Evolutionary conservation across 2,888 invertebrate genomes (phyloP), one percentile per base, ranked within the genome.

Genomic region (Carterocephalus palaemon): DNA sequence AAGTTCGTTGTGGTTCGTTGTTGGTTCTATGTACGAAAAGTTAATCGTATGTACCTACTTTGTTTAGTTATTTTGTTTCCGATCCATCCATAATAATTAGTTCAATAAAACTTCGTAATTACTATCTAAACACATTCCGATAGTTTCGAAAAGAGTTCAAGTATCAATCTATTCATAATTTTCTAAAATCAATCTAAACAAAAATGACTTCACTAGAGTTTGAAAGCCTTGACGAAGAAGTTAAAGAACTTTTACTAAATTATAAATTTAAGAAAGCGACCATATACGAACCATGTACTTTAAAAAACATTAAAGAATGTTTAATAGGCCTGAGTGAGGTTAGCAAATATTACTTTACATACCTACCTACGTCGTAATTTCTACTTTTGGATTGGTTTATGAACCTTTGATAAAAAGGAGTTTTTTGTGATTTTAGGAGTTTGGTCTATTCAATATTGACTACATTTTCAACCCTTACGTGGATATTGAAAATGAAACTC

Each of bases 251-350:
- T 36, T 57, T 86, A 50, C 59, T 63, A 60, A 76, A 85, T 57
- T 85, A 84, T 52, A 84, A 72, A 64, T 60, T 64, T 51, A 85
- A 83, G 64, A 82, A 68, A 59, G 72, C 79, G 7, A 79, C 83
- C 6, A 52, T 58, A 2, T 84, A 78, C 43, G 85, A 84, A 56
- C 85, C 85, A 0, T 86, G 85, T 52, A 80, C 80, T 3, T 47
- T 55, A 3, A 66, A 71, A 49, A 86, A 86, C 52, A 68, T 65
- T 40, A 78, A 62, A 45, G 82, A 86, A 56, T 86, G 85, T 60
- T 60, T 85, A 16, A 82, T 85, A 37, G 85, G 84, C 3, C 60
- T 86, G 2, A 62, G 59, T 47, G 85, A 86, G 69, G 85, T 84
- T 64, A 47, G 55, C 57, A 24, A 24, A 9, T 4, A 9, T 22